Evolutionary conservation across 2,797 vertebrate genomes (phyloP).

Genomic region (Chaetodon trifasciatus): DNA sequence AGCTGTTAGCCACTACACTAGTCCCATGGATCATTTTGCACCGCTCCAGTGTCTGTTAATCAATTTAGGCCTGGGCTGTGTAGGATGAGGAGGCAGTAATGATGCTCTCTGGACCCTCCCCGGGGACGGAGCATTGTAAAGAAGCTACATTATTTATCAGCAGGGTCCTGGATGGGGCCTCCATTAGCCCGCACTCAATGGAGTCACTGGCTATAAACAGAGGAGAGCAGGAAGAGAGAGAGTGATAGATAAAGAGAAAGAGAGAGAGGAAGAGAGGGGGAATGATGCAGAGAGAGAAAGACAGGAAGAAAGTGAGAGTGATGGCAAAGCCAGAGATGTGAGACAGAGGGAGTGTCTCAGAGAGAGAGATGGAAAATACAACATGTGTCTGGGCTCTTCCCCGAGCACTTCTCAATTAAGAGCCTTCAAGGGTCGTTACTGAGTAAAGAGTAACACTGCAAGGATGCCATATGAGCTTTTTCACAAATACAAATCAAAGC

Average conservation of each 20-base stretch:
- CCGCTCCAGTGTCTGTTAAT: conserved; percentile 97
- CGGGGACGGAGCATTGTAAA: conserved; percentile 94
- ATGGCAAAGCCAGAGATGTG: conserved; percentile 56
- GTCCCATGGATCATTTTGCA: conserved; percentile 98
- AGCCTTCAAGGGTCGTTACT: conserved; percentile 57
- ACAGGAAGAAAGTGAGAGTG: conserved; percentile 62
- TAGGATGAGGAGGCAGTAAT: conserved; percentile 98
- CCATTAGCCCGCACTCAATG: conserved; percentile 96
- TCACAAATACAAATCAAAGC: conserved; percentile 32
- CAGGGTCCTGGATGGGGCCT: conserved; percentile 93
- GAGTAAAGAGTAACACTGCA: conserved; percentile 49
- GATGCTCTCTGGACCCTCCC: conserved; percentile 96
- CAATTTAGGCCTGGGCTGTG: conserved; percentile 97
- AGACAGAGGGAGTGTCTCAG: conserved; percentile 54
- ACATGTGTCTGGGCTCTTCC: conserved; percentile 52
- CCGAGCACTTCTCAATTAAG: conserved; percentile 56
- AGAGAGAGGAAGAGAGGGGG: conserved; percentile 24
- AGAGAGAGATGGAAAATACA: conserved; percentile 46
- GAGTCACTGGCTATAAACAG: conserved; percentile 88
- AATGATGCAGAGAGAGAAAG: conserved; percentile 55
- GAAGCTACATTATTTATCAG: conserved; percentile 99
- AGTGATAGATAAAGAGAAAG: conserved; percentile 64
- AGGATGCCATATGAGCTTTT: conserved; percentile 33
- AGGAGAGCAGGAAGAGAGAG: conserved; percentile 76
- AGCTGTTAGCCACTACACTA: conserved; percentile 85